phyloP scores from a whole-genome alignment of 2,113 vertebrate species.

The Eleginops maclovinus region DNA sequence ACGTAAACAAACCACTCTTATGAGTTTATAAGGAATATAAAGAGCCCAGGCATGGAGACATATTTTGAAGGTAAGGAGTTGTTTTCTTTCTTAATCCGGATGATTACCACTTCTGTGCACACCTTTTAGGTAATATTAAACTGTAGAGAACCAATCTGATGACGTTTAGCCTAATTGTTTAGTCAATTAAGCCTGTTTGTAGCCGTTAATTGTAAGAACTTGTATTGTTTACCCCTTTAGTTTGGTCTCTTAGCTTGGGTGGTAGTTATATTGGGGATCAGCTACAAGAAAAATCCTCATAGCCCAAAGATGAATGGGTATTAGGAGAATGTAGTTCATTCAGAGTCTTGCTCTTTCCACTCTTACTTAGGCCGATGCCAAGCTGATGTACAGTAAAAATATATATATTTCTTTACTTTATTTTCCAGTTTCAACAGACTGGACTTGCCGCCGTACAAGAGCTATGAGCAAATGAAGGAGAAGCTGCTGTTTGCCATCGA shows the following conservation, averaged over 20 bases:
- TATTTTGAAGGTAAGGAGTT: too few species aligned
- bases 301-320: background rate
- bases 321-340: background rate
- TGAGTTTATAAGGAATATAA: too few species aligned
- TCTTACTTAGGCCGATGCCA: background rate
- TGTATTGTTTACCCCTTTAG: background rate
- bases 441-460: conserved; percentile 98
- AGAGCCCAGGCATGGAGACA: too few species aligned
- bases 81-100: too few species aligned
- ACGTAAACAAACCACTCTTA: too few species aligned
- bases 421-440: conserved; percentile 93
- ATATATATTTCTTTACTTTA: background rate
- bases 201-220: background rate
- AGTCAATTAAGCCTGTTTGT: background rate
- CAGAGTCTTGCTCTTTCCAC: background rate
- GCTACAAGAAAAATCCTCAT: background rate
- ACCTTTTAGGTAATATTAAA: too few species aligned
- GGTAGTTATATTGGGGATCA: background rate
- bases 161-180: too few species aligned
- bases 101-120: too few species aligned
- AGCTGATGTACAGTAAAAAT: background rate
- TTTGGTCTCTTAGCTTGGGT: background rate
- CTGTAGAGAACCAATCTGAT: too few species aligned
- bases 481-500: conserved; percentile 98
- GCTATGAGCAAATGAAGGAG: conserved; percentile 97